Evolutionary conservation across 1,140 invertebrate species (phyloP), one percentile per base, ranked within the genome.

Genomic region (Condylostylus longicornis): DNA sequence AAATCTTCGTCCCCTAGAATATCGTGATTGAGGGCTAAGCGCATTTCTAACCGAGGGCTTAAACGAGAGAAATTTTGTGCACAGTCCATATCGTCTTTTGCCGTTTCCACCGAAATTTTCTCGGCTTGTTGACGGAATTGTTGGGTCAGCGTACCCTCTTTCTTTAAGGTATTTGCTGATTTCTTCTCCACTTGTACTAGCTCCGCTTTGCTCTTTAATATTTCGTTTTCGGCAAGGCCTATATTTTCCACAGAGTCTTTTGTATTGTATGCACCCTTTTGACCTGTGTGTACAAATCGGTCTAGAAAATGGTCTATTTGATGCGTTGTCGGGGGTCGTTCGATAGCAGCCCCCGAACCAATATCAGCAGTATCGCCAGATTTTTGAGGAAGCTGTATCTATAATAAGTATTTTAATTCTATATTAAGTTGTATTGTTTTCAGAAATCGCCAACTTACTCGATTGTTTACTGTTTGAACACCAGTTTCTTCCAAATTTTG

Each of bases 21-120:
- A 45, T 61, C 58, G 57, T 60, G 53, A 36, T 61, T 61, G 56
- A 72, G 58, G 4, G 69, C 70, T 48, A 72, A 61, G 15, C 70
- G 63, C 70, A 72, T 72, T 62, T 72, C 70, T 52, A 70, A 66
- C 37, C 66, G 67, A 46, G 70, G 70, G 52, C 63, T 71, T 62
- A 72, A 48, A 27, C 53, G 53, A 48, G 57, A 58, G 30, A 50
- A 63, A 58, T 28, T 45, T 48, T 45, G 51, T 28, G 8, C 22
- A 7, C 7, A 7, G 22, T 25, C 12, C 22, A 12, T 8, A 8
- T 8, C 22, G 17, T 14, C 9, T 23, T 18, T 13, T 12, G 29
- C 1, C 22, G 27, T 3, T 22, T 29, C 8, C 18, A n/a, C 14
- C 19, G 23, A 18, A 18, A 32, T 8, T 33, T 61, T 61, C 40